Evolutionary conservation across 1,140 invertebrate genomes (phyloP), one percentile per base, ranked within the genome.

Genomic region (Aphelenchoides fujianensis): DNA sequence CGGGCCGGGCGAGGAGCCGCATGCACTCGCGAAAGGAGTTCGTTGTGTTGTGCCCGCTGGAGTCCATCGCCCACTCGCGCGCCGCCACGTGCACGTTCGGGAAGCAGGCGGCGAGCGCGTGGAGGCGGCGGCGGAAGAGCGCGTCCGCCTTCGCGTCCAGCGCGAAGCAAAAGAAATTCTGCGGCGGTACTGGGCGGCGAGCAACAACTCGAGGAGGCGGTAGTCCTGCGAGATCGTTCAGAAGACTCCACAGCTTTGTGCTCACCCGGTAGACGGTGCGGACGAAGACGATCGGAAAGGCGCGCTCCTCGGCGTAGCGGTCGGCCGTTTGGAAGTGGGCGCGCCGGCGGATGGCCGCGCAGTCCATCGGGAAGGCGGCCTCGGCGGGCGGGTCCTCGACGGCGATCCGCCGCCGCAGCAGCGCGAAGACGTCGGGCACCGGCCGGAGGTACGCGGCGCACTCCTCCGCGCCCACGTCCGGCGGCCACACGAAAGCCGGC

Each of bases 91-190:
- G 48, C 32, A 75, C 77, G 37, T 75, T 75, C 32, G 78, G 74
- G 53, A 75, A 81, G 30, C 74, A 75, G 27, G 28, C 31, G 28
- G 74, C 54, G n/a, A 75, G 78, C 9, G 54, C 72, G 27, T 37
- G 23, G 9, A 75, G 70, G 48, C 36, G 31, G 12, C 32, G 35
- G 27, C 77, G 71, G 52, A 75, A 75, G 2, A 48, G 19, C n/a
- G 28, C 2, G 19, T 32, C 27, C 1, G 78, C 35, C 16, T 75
- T 75, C 9, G 71, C 54, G 35, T 75, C 74, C 34, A 75, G 2
- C 0, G 79, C 78, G 74, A 53, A 75, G 74, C 74, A 75, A 75
- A 76, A 75, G 64, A 59, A 75, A 54, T 75, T 75, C 16, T 75
- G 79, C 3, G 74, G 78, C 7, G 74, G 55, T 81, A 75, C 9